Percentiles rank a stretch among this genome's conserved stretches.
phyloP scores from a whole-genome alignment of 2,888 invertebrate species.

The Biston stratarius region DNA sequence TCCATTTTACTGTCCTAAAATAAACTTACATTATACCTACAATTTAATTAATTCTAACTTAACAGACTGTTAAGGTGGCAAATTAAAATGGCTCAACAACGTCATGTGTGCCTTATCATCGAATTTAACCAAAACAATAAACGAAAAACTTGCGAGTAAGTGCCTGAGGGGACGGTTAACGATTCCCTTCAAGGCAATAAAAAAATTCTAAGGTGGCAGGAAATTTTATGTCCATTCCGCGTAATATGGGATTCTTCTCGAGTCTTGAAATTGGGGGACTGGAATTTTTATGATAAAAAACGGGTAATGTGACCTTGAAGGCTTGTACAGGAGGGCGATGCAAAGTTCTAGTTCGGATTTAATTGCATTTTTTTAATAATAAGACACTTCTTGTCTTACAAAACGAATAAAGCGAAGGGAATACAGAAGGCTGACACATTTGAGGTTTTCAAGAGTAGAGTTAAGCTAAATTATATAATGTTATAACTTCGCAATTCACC shows the following conservation, averaged over 20 bases:
- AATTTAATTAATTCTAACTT: too few species aligned
- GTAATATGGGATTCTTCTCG: constrained; percentile 34
- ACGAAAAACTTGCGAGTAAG: constrained; percentile 5
- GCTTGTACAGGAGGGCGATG: background rate
- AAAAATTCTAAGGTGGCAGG: constrained; percentile 36
- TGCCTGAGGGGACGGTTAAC: constrained; percentile 13
- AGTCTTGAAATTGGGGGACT: constrained; percentile 28
- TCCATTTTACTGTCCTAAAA: too few species aligned
- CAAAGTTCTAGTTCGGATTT: background rate
- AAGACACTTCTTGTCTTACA: too few species aligned
- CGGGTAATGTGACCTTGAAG: constrained; percentile 13
- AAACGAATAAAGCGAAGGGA: too few species aligned
- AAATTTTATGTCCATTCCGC: constrained; percentile 34
- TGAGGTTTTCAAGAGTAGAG: too few species aligned
- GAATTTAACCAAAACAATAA: constrained; percentile 13
- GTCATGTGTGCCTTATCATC: background rate
- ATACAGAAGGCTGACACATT: too few species aligned
- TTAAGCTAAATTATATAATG: too few species aligned
- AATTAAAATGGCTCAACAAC: background rate
- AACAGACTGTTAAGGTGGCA: too few species aligned
- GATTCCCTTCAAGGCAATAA: constrained; percentile 27
- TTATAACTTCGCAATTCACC: too few species aligned
- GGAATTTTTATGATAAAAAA: constrained; percentile 35
- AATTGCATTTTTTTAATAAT: too few species aligned
- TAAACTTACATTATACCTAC: too few species aligned